These are phyloP conservation scores for Bubalus kerabau DNA, from an alignment of 2,113 vertebrate species.

Conservation along the genomic window DNA sequence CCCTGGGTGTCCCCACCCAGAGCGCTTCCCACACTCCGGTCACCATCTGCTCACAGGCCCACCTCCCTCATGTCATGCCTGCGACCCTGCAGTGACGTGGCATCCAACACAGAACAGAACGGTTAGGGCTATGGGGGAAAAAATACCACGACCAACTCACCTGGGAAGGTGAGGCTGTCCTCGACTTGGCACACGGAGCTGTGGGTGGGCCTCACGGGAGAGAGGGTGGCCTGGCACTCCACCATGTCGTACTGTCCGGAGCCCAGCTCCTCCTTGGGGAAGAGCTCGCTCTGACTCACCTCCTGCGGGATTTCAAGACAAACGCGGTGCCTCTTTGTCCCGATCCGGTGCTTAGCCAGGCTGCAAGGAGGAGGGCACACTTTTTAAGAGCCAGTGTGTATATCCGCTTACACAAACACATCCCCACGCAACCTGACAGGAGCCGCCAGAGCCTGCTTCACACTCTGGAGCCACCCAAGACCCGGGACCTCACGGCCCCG, in stretches of 20 bases:
- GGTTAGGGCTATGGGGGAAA: background rate
- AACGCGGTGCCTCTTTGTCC: slow-evolving; percentile 94
- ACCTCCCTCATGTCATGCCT: too few species aligned
- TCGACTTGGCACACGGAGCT: slow-evolving; percentile 73
- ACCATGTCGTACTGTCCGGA: slow-evolving; percentile 72
- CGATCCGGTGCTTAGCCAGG: slow-evolving; percentile 91
- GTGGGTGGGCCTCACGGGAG: slow-evolving; percentile 52
- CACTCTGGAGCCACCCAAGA: background rate
- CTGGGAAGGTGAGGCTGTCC: slow-evolving; percentile 73
- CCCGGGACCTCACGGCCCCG: background rate
- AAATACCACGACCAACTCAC: slow-evolving; percentile 56
- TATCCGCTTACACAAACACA: background rate
- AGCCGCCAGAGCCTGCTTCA: background rate
- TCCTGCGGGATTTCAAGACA: slow-evolving; percentile 94
- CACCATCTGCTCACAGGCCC: background rate
- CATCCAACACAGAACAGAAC: background rate
- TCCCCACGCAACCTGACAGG: background rate
- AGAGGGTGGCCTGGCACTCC: slow-evolving; percentile 48
- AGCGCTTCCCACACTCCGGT: background rate
- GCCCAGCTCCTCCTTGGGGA: slow-evolving; percentile 86
- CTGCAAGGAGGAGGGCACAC: slow-evolving; percentile 65
- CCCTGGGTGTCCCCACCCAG: background rate
- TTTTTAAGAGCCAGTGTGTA: background rate
- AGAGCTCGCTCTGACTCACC: slow-evolving; percentile 84
- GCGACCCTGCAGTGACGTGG: background rate